Evolutionary conservation across 2,797 vertebrate genomes (phyloP).

Genomic region (Nasua narica): DNA sequence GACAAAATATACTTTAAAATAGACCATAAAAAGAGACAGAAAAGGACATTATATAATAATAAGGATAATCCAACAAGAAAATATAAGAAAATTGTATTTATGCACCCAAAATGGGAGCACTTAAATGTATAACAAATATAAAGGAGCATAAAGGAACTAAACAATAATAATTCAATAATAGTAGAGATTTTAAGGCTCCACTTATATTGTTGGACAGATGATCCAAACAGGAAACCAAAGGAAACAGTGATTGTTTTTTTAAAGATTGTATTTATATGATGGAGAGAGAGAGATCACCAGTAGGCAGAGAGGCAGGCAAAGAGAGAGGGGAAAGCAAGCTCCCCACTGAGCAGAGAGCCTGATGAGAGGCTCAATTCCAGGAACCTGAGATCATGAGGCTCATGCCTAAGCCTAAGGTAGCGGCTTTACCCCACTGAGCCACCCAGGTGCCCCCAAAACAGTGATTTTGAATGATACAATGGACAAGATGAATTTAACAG

Average conservation of each 20-base stretch:
- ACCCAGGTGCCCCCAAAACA: background rate
- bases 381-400: too few relatives aligned
- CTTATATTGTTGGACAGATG: background rate
- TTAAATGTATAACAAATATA: background rate
- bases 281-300: too few relatives aligned
- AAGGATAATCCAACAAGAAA: background rate
- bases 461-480: background rate
- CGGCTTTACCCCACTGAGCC: too few relatives aligned
- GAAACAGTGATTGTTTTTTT: background rate
- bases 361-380: too few relatives aligned
- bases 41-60: background rate
- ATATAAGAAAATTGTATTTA: background rate
- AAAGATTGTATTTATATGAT: too few relatives aligned
- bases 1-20: background rate
- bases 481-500: background rate
- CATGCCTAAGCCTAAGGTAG: too few relatives aligned
- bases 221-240: background rate
- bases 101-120: background rate
- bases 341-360: too few relatives aligned
- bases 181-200: background rate
- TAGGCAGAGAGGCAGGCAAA: too few relatives aligned
- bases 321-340: too few relatives aligned
- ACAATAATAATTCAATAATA: background rate
- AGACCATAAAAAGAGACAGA: background rate
- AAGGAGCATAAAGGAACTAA: background rate